Evolutionary conservation across 2,888 invertebrate genomes (phyloP).

Genomic region (Cactoblastis cactorum): DNA sequence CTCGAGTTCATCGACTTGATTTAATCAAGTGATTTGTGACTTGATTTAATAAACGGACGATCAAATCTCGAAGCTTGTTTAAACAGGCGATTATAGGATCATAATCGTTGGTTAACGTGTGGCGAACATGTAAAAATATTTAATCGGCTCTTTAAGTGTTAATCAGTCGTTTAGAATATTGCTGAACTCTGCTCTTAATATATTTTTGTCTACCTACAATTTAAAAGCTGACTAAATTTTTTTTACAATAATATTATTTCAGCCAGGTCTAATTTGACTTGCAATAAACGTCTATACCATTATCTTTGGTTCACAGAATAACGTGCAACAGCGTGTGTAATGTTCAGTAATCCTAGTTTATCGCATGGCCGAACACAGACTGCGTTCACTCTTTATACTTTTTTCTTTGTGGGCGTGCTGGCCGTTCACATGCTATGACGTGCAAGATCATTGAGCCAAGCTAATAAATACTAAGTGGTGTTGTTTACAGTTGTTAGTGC

Average conservation of each 20-base stretch:
- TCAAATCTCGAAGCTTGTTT: too few relatives aligned
- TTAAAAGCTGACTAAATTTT: background rate
- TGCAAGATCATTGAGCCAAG: conserved; percentile 11
- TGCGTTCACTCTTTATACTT: background rate
- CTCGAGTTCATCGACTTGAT: too few relatives aligned
- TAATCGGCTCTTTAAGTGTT: too few relatives aligned
- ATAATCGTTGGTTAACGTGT: too few relatives aligned
- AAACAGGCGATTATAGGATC: too few relatives aligned
- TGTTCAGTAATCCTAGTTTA: conserved; percentile 6
- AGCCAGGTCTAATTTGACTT: conserved; percentile 4
- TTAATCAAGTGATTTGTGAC: too few relatives aligned
- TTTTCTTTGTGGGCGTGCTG: background rate
- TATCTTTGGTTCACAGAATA: conserved; percentile 4
- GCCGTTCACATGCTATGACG: conserved; percentile 11
- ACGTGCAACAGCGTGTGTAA: conserved; percentile 5
- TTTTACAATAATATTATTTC: background rate
- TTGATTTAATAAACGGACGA: too few relatives aligned
- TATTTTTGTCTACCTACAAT: background rate
- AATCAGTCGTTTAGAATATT: too few relatives aligned
- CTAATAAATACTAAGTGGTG: conserved; percentile 6
- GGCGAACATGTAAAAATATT: too few relatives aligned
- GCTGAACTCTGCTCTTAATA: too few relatives aligned
- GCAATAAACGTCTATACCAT: background rate
- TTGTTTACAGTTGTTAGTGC: background rate
- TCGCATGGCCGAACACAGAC: conserved; percentile 6